Conservation (phyloP, 2,113 vertebrate genomes). For the Podarcis raffonei region DNA sequence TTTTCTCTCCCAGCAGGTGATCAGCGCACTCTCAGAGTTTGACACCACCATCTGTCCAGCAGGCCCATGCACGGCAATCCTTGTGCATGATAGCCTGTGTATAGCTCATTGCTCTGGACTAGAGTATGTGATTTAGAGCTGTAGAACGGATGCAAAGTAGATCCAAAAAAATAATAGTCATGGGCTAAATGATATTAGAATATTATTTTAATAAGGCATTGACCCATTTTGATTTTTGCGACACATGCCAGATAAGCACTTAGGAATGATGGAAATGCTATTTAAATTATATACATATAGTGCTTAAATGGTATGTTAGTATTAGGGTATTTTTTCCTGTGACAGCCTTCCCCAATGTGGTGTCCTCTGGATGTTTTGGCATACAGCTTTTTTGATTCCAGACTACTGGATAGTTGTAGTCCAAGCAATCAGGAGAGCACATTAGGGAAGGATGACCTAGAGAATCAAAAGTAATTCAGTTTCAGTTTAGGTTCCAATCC, state of each 20-base stretch:
- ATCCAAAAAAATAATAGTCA: neutral
- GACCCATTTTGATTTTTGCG: neutral
- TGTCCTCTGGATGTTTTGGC: too few relatives aligned
- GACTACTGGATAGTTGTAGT: too few relatives aligned
- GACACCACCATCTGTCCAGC: neutral
- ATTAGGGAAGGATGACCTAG: neutral
- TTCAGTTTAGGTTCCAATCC: neutral
- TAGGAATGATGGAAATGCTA: neutral
- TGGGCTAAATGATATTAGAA: neutral
- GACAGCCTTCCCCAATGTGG: neutral
- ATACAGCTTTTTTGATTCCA: too few relatives aligned
- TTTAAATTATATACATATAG: too few relatives aligned
- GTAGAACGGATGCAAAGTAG: neutral
- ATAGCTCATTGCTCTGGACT: neutral
- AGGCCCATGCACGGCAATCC: neutral
- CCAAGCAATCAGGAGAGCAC: too few relatives aligned
- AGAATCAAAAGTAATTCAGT: neutral
- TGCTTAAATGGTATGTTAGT: neutral
- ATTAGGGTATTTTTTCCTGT: neutral
- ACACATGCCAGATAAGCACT: neutral
- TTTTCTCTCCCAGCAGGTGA: neutral
- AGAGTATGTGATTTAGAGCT: neutral
- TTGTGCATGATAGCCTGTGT: neutral
- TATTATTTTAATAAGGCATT: neutral
- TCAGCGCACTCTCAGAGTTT: neutral